phyloP scores from a whole-genome alignment of 2,113 vertebrate species.

The Collichthys lucidus region DNA sequence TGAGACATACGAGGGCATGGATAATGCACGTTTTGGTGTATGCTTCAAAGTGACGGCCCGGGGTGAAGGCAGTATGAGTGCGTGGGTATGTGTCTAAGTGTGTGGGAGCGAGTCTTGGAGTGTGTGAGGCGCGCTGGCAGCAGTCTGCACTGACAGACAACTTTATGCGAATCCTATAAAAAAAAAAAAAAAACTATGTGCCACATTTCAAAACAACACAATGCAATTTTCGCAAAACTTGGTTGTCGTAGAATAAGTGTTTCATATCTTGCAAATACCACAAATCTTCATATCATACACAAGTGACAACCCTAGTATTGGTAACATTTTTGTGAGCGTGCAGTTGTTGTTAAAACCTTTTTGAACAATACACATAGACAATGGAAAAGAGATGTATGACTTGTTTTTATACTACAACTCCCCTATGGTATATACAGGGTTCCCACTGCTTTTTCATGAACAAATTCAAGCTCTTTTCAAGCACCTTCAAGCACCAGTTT shows the following conservation, averaged over 20 bases:
- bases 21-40: slow-evolving; percentile 24
- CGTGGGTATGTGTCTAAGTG: slow-evolving; percentile 32
- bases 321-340: not conserved
- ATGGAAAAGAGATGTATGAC: not conserved
- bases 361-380: not conserved
- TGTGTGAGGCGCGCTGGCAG: slow-evolving; percentile 17
- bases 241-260: not conserved
- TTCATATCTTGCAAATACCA: not conserved
- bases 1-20: slow-evolving; percentile 33
- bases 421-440: not conserved
- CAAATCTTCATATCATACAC: not conserved
- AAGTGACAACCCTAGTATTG: not conserved
- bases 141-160: slow-evolving; percentile 11
- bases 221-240: not conserved
- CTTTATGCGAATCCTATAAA: slow-evolving; percentile 6
- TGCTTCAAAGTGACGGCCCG: slow-evolving; percentile 41
- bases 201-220: not conserved
- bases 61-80: slow-evolving; percentile 31
- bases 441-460: no score
- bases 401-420: no score
- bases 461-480: no score
- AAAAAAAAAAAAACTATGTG: not conserved
- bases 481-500: no score
- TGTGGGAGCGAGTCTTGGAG: slow-evolving; percentile 40
- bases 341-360: not conserved